Conservation (phyloP, 1,140 invertebrate genomes). For the Zaprionus tsacasi region DNA sequence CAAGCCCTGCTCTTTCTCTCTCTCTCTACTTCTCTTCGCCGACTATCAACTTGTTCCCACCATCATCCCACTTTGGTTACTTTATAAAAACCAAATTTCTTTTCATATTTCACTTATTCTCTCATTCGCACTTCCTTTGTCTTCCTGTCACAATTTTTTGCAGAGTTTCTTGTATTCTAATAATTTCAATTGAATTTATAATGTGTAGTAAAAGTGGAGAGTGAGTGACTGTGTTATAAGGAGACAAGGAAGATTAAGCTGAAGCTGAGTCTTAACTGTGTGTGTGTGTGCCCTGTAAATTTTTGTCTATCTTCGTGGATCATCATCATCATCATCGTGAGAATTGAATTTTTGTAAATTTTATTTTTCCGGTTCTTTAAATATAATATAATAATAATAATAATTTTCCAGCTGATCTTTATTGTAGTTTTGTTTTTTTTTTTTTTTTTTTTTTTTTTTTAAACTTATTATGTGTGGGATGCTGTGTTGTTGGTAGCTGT, state of each 20-base stretch:
- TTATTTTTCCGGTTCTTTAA: conserved; percentile 81
- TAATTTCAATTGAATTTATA: conserved; percentile 51
- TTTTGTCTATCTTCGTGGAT: conserved; percentile 28
- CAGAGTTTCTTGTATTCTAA: conserved; percentile 33
- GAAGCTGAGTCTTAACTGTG: neutral
- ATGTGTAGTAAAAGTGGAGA: conserved; percentile 54
- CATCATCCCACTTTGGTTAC: neutral
- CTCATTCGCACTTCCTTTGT: neutral
- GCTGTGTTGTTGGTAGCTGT: conserved; percentile 78
- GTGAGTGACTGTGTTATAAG: conserved; percentile 23
- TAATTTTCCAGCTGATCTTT: conserved; percentile 83
- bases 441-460: conserved; percentile 74
- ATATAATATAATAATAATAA: conserved; percentile 83
- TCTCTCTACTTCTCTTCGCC: neutral
- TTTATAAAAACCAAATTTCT: neutral
- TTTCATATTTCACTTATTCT: conserved; percentile 6
- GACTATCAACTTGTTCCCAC: neutral
- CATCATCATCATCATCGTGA: conserved; percentile 8
- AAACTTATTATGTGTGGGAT: conserved; percentile 80
- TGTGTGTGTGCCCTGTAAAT: conserved; percentile 2
- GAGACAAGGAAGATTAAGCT: neutral
- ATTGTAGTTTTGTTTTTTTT: conserved; percentile 81
- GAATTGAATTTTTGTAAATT: conserved; percentile 79
- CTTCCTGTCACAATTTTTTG: conserved; percentile 8
- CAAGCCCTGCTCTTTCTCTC: conserved; percentile 17